Conservation (phyloP, 2,797 vertebrate genomes). For the Epinephelus malabaricus region DNA sequence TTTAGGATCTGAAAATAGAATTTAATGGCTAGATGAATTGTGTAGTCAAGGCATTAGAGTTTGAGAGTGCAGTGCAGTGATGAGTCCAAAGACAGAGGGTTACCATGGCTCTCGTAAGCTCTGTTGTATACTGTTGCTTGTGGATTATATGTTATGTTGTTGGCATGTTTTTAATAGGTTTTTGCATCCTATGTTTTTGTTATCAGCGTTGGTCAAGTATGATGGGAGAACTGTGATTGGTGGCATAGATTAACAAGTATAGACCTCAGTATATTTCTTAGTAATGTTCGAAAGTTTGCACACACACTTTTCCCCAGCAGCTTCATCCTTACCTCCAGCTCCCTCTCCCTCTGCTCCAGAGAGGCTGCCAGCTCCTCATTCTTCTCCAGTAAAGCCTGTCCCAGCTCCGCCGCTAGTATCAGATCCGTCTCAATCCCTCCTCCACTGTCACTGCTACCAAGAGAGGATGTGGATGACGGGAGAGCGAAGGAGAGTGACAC, state of each 20-base stretch:
- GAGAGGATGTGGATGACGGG: slow-evolving; percentile 74
- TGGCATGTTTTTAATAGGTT: too few relatives aligned
- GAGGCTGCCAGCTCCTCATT: slow-evolving; percentile 85
- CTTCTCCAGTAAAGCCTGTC: slow-evolving; percentile 87
- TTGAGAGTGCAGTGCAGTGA: too few relatives aligned
- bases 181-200: too few relatives aligned
- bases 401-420: slow-evolving; percentile 87
- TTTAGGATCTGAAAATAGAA: too few relatives aligned
- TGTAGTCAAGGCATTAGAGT: too few relatives aligned
- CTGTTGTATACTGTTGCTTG: too few relatives aligned
- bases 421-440: slow-evolving; percentile 85
- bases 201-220: too few relatives aligned
- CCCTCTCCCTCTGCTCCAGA: slow-evolving; percentile 79
- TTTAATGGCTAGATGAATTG: too few relatives aligned
- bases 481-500: slow-evolving; percentile 75
- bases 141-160: too few relatives aligned
- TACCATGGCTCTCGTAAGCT: too few relatives aligned
- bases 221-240: too few relatives aligned
- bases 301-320: background rate
- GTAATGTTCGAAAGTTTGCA: background rate
- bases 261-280: background rate
- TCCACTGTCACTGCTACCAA: slow-evolving; percentile 53
- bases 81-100: too few relatives aligned
- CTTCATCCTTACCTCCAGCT: slow-evolving; percentile 81
- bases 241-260: background rate